Evolutionary conservation across 2,113 vertebrate genomes (phyloP).

Genomic region (Aix galericulata): DNA sequence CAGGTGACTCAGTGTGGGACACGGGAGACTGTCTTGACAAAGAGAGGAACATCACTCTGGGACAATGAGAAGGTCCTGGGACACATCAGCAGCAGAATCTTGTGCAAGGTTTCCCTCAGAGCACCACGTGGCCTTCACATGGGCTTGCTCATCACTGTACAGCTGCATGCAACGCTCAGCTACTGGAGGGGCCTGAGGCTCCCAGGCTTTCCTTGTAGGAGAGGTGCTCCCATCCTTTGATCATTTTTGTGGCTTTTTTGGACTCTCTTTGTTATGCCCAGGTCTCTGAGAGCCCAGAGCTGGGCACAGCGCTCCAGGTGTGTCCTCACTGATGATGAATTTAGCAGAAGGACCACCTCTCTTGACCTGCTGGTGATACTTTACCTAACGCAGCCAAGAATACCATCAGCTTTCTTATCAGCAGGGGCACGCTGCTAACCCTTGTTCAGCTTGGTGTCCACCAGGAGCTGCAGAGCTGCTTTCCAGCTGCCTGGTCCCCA

Average conservation of each 20-base stretch:
- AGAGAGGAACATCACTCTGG: fast-evolving
- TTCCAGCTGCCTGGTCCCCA: background rate
- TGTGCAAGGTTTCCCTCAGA: background rate
- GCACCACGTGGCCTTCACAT: fast-evolving
- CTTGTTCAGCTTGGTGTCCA: too few relatives aligned
- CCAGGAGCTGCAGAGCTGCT: background rate
- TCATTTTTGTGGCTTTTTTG: background rate
- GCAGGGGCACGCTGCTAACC: too few relatives aligned
- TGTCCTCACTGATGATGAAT: too few relatives aligned
- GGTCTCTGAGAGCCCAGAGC: too few relatives aligned
- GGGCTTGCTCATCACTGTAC: background rate
- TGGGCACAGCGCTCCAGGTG: too few relatives aligned
- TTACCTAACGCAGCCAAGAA: too few relatives aligned
- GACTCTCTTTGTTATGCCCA: too few relatives aligned
- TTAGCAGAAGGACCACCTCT: too few relatives aligned
- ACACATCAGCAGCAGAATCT: background rate
- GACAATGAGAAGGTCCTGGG: background rate
- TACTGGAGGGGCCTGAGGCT: background rate
- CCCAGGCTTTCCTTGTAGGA: background rate
- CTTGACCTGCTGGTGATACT: too few relatives aligned
- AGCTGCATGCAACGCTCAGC: background rate
- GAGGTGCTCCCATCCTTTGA: background rate
- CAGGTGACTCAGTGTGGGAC: background rate
- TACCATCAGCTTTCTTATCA: too few relatives aligned
- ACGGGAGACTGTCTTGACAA: background rate